phyloP scores from a whole-genome alignment of 2,888 invertebrate species.

The Ctenicera cuprea region DNA sequence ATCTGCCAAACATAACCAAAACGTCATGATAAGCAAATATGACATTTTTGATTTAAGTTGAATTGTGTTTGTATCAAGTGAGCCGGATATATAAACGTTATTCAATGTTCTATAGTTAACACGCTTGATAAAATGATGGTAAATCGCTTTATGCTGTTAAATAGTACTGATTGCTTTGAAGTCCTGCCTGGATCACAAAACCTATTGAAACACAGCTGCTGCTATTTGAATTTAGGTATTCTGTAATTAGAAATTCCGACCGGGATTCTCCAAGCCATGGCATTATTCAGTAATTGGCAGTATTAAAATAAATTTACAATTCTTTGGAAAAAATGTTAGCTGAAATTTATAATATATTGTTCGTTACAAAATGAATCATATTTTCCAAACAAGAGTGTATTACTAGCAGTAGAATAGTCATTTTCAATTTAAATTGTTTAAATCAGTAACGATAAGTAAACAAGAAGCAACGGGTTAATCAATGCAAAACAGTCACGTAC shows the following conservation, averaged over 20 bases:
- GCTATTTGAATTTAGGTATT: conserved; percentile 49
- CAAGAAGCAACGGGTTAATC: no score
- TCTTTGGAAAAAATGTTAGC: not conserved
- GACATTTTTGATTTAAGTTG: conserved; percentile 38
- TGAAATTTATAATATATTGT: no score
- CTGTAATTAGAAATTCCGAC: conserved; percentile 45
- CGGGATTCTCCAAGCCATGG: conserved; percentile 25
- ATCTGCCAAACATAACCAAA: conserved; percentile 58
- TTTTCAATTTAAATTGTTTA: no score
- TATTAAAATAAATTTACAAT: not conserved
- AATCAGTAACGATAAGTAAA: no score
- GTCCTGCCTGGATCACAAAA: conserved; percentile 49
- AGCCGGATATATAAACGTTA: conserved; percentile 1
- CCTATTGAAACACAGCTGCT: conserved; percentile 51
- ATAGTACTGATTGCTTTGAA: conserved; percentile 58
- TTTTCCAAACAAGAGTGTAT: no score
- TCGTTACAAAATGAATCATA: no score
- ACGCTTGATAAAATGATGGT: conserved; percentile 31
- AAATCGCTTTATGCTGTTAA: conserved; percentile 54
- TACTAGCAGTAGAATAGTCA: no score
- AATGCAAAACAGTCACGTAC: no score
- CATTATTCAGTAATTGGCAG: conserved; percentile 16
- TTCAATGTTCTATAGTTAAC: conserved; percentile 28
- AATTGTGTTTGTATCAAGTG: not conserved
- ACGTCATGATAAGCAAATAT: conserved; percentile 57